A percentile compares a stretch with the other conserved stretches of the same genome.
Evolutionary conservation across 35 echinoderm and acorn worm species (phyloP).

Genomic region (Anneissia japonica): DNA sequence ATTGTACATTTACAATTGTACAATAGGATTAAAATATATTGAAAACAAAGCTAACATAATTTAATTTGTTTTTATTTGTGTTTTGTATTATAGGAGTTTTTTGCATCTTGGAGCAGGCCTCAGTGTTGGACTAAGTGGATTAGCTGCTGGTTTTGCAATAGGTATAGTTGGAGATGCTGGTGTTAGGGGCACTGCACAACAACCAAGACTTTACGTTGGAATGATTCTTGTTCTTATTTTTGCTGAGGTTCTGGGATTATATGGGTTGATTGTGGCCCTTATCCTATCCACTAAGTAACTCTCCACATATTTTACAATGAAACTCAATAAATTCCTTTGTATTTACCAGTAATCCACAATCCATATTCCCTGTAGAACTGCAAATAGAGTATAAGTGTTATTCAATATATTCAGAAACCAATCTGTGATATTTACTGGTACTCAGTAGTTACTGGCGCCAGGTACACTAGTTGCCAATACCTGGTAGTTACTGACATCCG

Average conservation of each 20-base stretch:
- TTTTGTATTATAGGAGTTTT: conserved; percentile 62
- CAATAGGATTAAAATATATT: too few relatives aligned
- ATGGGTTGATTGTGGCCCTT: conserved; percentile 89
- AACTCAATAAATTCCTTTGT: neutral
- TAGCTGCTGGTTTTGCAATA: conserved; percentile 96
- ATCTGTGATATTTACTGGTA: too few relatives aligned
- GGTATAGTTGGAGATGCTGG: conserved; percentile 90
- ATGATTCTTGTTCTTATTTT: conserved; percentile 99
- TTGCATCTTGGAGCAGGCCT: conserved; percentile 95
- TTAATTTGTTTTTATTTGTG: neutral
- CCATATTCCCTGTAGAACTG: neutral
- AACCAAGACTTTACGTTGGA: conserved; percentile 91
- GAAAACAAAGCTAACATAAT: too few relatives aligned
- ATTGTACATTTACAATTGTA: too few relatives aligned
- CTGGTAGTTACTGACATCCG: too few relatives aligned
- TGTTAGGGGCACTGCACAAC: conserved; percentile 88
- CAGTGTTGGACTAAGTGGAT: conserved; percentile 90
- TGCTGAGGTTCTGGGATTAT: conserved; percentile 95
- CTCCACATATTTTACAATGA: neutral
- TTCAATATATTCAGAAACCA: too few relatives aligned
- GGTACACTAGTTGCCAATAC: too few relatives aligned
- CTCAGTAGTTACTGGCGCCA: too few relatives aligned
- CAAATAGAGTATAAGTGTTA: too few relatives aligned
- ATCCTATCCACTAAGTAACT: conserved; percentile 79
- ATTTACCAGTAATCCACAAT: neutral